Evolutionary conservation across 2,888 invertebrate species (phyloP), one percentile per base, ranked within the genome.

Genomic region (Meganola albula): DNA sequence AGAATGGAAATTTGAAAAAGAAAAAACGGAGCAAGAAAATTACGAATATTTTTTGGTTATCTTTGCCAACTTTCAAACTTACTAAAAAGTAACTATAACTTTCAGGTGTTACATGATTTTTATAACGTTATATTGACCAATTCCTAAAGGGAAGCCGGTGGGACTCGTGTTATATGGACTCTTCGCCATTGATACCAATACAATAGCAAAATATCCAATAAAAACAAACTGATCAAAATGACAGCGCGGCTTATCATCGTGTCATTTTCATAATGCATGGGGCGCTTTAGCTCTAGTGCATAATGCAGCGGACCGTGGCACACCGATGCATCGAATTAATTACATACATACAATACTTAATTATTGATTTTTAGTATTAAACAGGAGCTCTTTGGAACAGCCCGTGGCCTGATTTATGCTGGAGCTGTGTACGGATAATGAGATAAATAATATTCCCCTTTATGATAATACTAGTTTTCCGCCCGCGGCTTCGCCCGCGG

Each of bases 361-460:
- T 82, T 84, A 84, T 84, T 82, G 84, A 84, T 84, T 84, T 84
- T 84, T 80, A 74, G 74, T 59, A 75, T 79, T 78, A 74, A 80
- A 76, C 67, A 71, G 65, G 58, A 56, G 58, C 68, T 68, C 69
- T 76, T 68, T 59, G 62, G 62, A 24, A 10, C 45, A 47, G 44
- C 44, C 34, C 45, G 53, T 37, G 38, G 47, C 47, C 41, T 51
- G 51, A 50, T 63, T 53, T 63, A 58, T 58, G 34, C 24, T 56
- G 16, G 4, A 16, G 16, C 16, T 16, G 16, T 16, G 4, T 16
- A 16, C 16, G 6, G 16, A 16, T 16, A 5, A 6, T 16, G 4
- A 16, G 16, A 6, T 16, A n/a, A n/a, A n/a, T n/a, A n/a, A n/a
- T n/a, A n/a, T n/a, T n/a, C n/a, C n/a, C n/a, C n/a, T n/a, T n/a